Conservation (phyloP, 2,888 invertebrate genomes). For the Carabus problematicus region DNA sequence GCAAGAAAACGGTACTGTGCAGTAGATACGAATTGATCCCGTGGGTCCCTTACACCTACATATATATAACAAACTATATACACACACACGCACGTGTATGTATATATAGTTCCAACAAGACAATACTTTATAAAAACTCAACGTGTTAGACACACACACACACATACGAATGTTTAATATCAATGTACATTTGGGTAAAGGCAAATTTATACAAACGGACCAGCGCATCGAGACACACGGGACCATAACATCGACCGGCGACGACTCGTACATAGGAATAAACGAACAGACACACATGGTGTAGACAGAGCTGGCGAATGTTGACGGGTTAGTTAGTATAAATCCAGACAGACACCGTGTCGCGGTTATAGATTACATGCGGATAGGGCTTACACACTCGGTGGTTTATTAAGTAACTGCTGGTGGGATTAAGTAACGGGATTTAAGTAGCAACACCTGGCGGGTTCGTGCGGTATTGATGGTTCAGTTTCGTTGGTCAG, state of each 20-base stretch:
- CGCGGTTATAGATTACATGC: too few relatives aligned
- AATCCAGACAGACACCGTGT: too few relatives aligned
- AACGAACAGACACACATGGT: neutral
- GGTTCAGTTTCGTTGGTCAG: too few relatives aligned
- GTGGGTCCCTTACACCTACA: conserved; percentile 1
- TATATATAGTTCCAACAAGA: conserved; percentile 2
- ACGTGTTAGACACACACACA: conserved; percentile 9
- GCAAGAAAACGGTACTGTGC: too few relatives aligned
- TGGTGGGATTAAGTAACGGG: too few relatives aligned
- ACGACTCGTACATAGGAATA: neutral
- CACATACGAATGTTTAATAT: conserved; percentile 21
- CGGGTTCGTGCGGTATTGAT: too few relatives aligned
- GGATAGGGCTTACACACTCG: too few relatives aligned
- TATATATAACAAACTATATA: conserved; percentile 2
- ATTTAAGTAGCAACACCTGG: too few relatives aligned
- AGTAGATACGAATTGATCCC: neutral
- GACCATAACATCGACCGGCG: conserved; percentile 6
- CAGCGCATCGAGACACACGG: conserved; percentile 17
- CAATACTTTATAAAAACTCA: conserved; percentile 12
- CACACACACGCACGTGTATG: too few relatives aligned
- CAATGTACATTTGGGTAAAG: conserved; percentile 37
- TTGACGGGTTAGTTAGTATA: neutral
- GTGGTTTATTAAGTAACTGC: too few relatives aligned
- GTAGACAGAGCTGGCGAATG: neutral
- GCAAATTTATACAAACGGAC: conserved; percentile 33